A percentile compares a stretch with the other conserved stretches of the same genome.
Conservation (phyloP, 37 sponge, comb jelly and placozoan species). For the Mnemiopsis leidyi region DNA sequence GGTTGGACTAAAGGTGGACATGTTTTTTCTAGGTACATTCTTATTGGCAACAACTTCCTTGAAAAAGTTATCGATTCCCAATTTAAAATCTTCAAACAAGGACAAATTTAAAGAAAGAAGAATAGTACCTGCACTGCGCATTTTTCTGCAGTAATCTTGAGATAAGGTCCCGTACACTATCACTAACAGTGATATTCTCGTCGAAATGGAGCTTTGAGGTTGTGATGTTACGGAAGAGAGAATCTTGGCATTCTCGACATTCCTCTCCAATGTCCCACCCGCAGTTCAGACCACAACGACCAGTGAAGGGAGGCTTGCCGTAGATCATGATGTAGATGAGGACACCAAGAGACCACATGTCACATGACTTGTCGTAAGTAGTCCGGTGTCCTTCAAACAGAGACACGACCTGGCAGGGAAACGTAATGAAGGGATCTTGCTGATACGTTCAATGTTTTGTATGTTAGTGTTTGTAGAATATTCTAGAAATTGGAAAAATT, state of each 20-base stretch:
- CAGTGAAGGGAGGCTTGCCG: constrained; percentile 79
- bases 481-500: too few relatives aligned
- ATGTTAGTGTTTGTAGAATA: too few relatives aligned
- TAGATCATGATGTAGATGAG: constrained; percentile 83
- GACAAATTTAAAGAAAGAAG: too few relatives aligned
- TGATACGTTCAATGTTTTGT: too few relatives aligned
- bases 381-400: constrained; percentile 72
- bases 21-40: too few relatives aligned
- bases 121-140: neutral
- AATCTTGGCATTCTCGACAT: constrained; percentile 74
- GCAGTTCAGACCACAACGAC: constrained; percentile 78
- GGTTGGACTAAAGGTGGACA: too few relatives aligned
- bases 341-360: constrained; percentile 92
- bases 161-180: constrained; percentile 76
- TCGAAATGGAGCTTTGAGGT: neutral
- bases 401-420: constrained; percentile 66
- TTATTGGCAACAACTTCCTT: too few relatives aligned
- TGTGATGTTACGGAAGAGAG: constrained; percentile 49
- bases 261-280: constrained; percentile 82
- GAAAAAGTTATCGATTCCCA: too few relatives aligned
- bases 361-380: constrained; percentile 92
- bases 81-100: too few relatives aligned
- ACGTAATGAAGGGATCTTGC: too few relatives aligned
- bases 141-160: constrained; percentile 72
- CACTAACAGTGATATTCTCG: constrained; percentile 65